Conservation (phyloP, 2,113 vertebrate genomes). For the Arvicanthis niloticus region DNA sequence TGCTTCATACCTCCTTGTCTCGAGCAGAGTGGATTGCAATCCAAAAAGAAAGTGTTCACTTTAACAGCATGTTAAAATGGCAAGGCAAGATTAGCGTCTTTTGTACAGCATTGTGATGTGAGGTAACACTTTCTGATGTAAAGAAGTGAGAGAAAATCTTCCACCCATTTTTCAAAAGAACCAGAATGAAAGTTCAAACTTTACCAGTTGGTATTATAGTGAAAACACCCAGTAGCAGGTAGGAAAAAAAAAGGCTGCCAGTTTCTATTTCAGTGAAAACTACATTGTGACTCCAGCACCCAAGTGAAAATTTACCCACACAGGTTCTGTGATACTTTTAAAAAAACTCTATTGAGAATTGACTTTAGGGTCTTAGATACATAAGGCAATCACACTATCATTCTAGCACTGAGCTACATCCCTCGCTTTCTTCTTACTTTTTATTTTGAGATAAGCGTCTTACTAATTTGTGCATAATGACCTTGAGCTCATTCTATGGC, state of each 20-base stretch:
- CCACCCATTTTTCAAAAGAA: not conserved
- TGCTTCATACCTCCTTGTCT: not conserved
- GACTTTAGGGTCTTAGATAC: not conserved
- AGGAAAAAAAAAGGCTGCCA: not conserved
- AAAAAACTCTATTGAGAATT: not conserved
- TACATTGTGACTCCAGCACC: not conserved
- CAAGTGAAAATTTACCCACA: not conserved
- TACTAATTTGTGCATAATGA: not conserved
- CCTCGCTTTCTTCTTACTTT: not conserved
- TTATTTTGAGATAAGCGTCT: not conserved
- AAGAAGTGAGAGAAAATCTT: not conserved
- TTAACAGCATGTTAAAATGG: not conserved
- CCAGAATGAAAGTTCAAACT: not conserved
- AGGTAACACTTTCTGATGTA: not conserved
- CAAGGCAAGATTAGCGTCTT: not conserved
- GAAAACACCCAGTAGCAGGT: not conserved
- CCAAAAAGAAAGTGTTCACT: not conserved
- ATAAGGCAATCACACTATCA: not conserved
- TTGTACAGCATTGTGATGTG: not conserved
- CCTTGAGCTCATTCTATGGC: not conserved
- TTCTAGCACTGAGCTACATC: too few relatives aligned
- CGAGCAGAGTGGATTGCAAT: not conserved
- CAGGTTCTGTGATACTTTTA: not conserved
- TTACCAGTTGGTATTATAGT: not conserved
- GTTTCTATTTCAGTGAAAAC: not conserved